phyloP scores from a whole-genome alignment of 2,888 invertebrate genomes.

The Boloria euphrosyne region DNA sequence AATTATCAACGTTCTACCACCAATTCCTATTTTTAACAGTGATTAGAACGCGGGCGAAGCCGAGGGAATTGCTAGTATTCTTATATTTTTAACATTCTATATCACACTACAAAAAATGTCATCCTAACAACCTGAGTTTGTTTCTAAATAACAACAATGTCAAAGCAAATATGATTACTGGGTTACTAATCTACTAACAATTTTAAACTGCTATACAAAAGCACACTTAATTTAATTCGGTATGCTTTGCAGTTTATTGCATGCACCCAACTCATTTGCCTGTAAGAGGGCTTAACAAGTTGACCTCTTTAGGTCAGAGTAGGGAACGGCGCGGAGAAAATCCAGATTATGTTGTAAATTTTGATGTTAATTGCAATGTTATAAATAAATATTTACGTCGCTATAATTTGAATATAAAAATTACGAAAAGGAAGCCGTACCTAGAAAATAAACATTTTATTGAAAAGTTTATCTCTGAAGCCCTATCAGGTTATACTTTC shows the following conservation, averaged over 20 bases:
- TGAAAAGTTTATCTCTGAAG: too few relatives aligned
- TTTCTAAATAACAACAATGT: background rate
- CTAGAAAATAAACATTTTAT: too few relatives aligned
- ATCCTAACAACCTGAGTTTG: too few relatives aligned
- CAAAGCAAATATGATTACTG: background rate
- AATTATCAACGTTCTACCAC: too few relatives aligned
- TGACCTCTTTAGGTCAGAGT: conserved; percentile 62
- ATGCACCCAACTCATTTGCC: conserved; percentile 62
- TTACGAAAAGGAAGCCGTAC: background rate
- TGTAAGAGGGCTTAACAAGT: conserved; percentile 67
- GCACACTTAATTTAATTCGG: conserved; percentile 59
- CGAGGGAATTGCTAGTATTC: too few relatives aligned
- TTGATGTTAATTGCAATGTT: conserved; percentile 17
- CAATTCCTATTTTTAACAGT: too few relatives aligned
- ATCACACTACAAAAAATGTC: too few relatives aligned
- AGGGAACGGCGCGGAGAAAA: conserved; percentile 43
- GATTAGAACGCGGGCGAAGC: too few relatives aligned
- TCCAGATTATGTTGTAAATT: conserved; percentile 18
- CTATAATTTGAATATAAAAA: background rate
- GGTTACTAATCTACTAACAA: conserved; percentile 1
- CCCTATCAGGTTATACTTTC: too few relatives aligned
- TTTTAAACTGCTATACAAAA: conserved; percentile 44
- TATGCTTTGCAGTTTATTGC: conserved; percentile 55
- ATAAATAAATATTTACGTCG: conserved; percentile 1
- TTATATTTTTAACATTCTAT: background rate